Conservation (phyloP, 2,888 invertebrate genomes). For the Cheilosia impressa region DNA sequence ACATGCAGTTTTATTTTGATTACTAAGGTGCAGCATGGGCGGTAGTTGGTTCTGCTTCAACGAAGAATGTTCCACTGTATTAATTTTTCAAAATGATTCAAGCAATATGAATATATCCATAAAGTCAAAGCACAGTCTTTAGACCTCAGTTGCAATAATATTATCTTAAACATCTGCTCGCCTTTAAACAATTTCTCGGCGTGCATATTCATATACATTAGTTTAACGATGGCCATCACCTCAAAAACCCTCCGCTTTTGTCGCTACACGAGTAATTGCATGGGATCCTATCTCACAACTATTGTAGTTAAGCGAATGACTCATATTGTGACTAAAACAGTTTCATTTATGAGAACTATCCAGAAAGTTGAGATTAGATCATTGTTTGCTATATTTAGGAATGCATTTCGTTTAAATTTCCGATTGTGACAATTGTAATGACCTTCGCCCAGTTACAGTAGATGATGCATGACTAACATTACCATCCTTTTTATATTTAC, state of each 20-base stretch:
- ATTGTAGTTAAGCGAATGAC: conserved; percentile 27
- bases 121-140: neutral
- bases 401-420: neutral
- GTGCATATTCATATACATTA: neutral
- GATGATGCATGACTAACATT: neutral
- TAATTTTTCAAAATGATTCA: too few relatives aligned
- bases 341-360: neutral
- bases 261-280: neutral
- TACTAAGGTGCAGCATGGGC: neutral
- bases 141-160: neutral
- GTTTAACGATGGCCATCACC: conserved; percentile 9
- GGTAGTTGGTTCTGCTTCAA: neutral
- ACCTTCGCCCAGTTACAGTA: too few relatives aligned
- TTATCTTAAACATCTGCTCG: neutral
- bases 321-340: conserved; percentile 6
- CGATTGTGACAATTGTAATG: neutral
- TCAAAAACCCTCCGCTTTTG: neutral
- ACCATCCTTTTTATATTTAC: conserved; percentile 80
- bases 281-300: conserved; percentile 29
- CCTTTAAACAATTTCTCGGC: neutral
- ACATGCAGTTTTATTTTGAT: neutral
- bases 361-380: neutral
- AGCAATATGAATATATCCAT: too few relatives aligned
- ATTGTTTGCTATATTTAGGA: neutral
- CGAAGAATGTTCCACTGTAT: neutral